Conservation (phyloP, 2,888 invertebrate genomes). For the Drosophila ezoana region DNA sequence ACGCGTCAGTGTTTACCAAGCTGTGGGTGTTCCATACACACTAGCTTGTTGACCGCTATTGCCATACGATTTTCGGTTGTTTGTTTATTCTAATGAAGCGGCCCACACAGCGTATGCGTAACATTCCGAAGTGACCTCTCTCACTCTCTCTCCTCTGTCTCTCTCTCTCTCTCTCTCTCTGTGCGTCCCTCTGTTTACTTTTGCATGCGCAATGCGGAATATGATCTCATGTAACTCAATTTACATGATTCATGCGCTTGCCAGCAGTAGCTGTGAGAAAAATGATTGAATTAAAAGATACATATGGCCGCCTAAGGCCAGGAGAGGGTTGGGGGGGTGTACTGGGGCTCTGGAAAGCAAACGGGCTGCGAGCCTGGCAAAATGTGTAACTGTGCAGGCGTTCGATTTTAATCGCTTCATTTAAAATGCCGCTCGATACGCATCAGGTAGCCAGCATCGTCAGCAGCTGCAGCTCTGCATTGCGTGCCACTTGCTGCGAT, state of each 20-base stretch:
- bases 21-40: constrained; percentile 75
- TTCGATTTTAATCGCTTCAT: constrained; percentile 82
- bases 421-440: constrained; percentile 81
- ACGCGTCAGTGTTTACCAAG: constrained; percentile 69
- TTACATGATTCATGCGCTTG: constrained; percentile 61
- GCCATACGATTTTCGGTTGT: constrained; percentile 49
- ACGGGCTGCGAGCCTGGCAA: constrained; percentile 38
- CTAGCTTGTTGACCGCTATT: constrained; percentile 66
- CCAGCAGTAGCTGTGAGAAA: constrained; percentile 71
- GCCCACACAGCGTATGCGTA: constrained; percentile 46
- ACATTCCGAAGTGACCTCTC: not conserved
- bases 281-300: constrained; percentile 75
- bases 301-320: constrained; percentile 16
- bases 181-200: constrained; percentile 11
- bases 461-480: constrained; percentile 37
- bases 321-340: not conserved
- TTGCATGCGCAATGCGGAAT: constrained; percentile 49
- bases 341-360: not conserved
- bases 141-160: not conserved
- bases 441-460: constrained; percentile 64
- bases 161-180: not conserved
- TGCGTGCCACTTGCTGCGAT: constrained; percentile 79
- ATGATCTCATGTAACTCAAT: constrained; percentile 76
- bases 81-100: constrained; percentile 71
- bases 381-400: constrained; percentile 76